Percentiles rank a stretch among this genome's conserved stretches.
Evolutionary conservation across 2,888 invertebrate species (phyloP).

Genomic region (Lasioglossum figueresi): DNA sequence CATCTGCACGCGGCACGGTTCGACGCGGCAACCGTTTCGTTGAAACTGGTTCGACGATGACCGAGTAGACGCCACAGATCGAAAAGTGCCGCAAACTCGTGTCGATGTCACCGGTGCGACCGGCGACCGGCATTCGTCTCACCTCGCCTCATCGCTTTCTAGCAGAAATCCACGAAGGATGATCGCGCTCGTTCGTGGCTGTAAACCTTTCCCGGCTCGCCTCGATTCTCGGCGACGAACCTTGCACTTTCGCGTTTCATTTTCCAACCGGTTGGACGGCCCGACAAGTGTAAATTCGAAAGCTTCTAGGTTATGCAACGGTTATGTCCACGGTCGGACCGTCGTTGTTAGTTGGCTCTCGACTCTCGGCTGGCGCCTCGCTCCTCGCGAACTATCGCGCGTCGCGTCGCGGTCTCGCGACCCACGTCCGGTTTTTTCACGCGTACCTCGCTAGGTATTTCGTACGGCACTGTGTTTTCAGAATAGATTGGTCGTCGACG

Average conservation of each 20-base stretch:
- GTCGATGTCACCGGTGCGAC: not conserved
- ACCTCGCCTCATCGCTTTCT: not conserved
- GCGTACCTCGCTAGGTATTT: not conserved
- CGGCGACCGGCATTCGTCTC: not conserved
- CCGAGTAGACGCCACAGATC: not conserved
- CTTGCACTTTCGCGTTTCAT: not conserved
- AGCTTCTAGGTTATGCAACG: constrained; percentile 20
- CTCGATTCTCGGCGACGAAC: not conserved
- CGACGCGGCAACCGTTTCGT: not conserved
- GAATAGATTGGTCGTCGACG: not conserved
- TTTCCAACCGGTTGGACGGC: not conserved
- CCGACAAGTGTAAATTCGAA: not conserved
- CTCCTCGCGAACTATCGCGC: not conserved
- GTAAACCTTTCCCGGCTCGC: not conserved
- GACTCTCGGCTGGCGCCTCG: not conserved
- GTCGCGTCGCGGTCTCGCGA: not conserved
- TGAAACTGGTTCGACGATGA: not conserved
- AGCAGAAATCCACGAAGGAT: not conserved
- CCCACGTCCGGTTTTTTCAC: not conserved
- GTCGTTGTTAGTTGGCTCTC: not conserved
- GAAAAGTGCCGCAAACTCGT: not conserved
- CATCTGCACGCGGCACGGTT: not conserved
- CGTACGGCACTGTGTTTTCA: not conserved
- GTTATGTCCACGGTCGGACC: not conserved
- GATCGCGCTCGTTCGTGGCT: not conserved